Percentiles rank a stretch among this genome's conserved stretches.
These are phyloP conservation scores for Channa argus DNA, from an alignment of 2,113 vertebrate genomes.

Conservation along the genomic window DNA sequence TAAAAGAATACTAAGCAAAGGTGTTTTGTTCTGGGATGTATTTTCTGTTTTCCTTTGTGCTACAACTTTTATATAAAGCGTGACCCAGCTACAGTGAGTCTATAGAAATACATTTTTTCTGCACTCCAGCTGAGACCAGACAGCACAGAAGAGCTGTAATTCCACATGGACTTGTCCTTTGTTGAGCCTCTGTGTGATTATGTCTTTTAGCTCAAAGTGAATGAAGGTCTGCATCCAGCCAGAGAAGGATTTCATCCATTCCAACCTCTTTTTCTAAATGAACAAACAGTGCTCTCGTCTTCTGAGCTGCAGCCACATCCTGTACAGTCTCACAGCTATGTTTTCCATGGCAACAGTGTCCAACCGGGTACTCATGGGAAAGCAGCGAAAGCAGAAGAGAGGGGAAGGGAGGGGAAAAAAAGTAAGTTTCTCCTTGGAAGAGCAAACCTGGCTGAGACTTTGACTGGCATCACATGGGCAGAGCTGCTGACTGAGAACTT, in stretches of 20 bases:
- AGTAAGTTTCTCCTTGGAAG: constrained; percentile 43
- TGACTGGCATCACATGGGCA: constrained; percentile 29
- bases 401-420: too few species aligned
- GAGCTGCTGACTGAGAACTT: constrained; percentile 42
- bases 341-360: constrained; percentile 69
- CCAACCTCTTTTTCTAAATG: constrained; percentile 59
- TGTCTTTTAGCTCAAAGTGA: constrained; percentile 55
- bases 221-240: constrained; percentile 51
- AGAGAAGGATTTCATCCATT: constrained; percentile 58
- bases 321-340: constrained; percentile 59
- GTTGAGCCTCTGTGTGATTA: constrained; percentile 41
- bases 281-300: constrained; percentile 53
- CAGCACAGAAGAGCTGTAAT: constrained; percentile 39
- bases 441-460: constrained; percentile 33
- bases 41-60: constrained; percentile 26
- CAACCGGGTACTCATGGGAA: constrained; percentile 38
- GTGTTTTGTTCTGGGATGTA: neutral
- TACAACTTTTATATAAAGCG: constrained; percentile 23
- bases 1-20: neutral
- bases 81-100: constrained; percentile 14
- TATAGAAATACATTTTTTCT: constrained; percentile 25
- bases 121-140: constrained; percentile 8
- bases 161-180: constrained; percentile 31
- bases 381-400: constrained; percentile 27
- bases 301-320: constrained; percentile 62